Conservation (phyloP, 2,888 invertebrate species). For the Seladonia tumulorum region DNA sequence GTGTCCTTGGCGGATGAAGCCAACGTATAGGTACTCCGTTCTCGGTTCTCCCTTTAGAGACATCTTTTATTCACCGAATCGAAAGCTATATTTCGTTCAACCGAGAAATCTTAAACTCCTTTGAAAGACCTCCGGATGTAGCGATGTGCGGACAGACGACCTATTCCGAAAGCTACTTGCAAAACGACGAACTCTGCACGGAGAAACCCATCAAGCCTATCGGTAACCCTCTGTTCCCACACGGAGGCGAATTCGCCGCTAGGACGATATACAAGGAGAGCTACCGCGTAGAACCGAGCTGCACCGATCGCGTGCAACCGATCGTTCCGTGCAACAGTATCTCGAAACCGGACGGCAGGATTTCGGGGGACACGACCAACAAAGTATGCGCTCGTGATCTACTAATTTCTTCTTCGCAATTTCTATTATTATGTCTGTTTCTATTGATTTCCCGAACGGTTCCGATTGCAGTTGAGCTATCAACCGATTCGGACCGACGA, state of each 20-base stretch:
- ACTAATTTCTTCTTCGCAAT: too few species aligned
- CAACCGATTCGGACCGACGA: conserved; percentile 77
- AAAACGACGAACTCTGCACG: conserved; percentile 58
- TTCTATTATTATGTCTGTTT: too few species aligned
- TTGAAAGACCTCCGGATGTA: conserved; percentile 73
- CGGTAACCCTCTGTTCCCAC: conserved; percentile 63
- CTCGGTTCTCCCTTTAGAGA: background rate
- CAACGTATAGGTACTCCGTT: conserved; percentile 73
- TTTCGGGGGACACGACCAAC: conserved; percentile 80
- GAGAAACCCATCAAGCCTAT: conserved; percentile 73
- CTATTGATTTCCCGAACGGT: background rate
- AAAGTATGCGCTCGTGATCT: conserved; percentile 74
- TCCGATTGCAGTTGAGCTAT: conserved; percentile 79
- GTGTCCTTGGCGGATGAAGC: conserved; percentile 80
- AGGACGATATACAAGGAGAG: conserved; percentile 78
- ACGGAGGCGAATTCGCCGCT: conserved; percentile 62
- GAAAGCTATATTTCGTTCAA: background rate
- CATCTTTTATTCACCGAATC: background rate
- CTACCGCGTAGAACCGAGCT: conserved; percentile 68
- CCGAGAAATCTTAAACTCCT: background rate
- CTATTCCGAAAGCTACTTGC: conserved; percentile 79
- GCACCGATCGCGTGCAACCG: conserved; percentile 62
- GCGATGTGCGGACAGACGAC: conserved; percentile 80
- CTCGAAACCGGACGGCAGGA: conserved; percentile 72
- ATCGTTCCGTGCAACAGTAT: conserved; percentile 76